phyloP scores from a whole-genome alignment of 2,888 invertebrate genomes.

The Idaea dimidiata region DNA sequence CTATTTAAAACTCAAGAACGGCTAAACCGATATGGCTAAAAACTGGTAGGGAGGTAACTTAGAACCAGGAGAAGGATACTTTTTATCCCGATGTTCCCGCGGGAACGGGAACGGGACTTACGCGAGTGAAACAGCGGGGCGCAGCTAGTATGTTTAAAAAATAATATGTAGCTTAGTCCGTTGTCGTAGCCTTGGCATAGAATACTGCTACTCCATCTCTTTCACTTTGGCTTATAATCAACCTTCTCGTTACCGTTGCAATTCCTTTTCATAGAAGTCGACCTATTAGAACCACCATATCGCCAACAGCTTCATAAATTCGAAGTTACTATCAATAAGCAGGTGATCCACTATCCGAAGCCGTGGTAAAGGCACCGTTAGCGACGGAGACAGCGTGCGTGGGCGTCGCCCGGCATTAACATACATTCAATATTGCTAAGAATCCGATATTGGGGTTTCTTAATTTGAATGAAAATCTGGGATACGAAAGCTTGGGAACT shows the following conservation, averaged over 20 bases:
- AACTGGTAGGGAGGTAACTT: no score
- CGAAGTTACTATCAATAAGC: background rate
- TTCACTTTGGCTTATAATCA: background rate
- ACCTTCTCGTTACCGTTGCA: no score
- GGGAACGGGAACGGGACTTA: no score
- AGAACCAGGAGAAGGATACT: no score
- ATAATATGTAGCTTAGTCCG: no score
- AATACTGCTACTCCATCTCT: background rate
- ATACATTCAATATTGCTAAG: conserved; percentile 5
- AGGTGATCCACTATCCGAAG: background rate
- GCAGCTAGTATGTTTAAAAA: no score
- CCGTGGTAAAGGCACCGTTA: background rate
- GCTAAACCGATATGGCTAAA: no score
- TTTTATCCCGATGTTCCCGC: no score
- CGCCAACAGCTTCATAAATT: background rate
- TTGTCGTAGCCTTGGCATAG: no score
- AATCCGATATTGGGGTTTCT: background rate
- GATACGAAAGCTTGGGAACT: background rate
- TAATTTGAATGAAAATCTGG: conserved; percentile 1
- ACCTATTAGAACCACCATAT: background rate
- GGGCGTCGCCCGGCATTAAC: conserved; percentile 2
- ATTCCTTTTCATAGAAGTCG: background rate
- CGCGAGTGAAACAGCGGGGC: no score
- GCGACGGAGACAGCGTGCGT: conserved; percentile 1
- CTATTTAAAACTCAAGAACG: no score